Base-by-base conservation (phyloP, 2,113 vertebrate species). In the Hemibates koningsi region DNA sequence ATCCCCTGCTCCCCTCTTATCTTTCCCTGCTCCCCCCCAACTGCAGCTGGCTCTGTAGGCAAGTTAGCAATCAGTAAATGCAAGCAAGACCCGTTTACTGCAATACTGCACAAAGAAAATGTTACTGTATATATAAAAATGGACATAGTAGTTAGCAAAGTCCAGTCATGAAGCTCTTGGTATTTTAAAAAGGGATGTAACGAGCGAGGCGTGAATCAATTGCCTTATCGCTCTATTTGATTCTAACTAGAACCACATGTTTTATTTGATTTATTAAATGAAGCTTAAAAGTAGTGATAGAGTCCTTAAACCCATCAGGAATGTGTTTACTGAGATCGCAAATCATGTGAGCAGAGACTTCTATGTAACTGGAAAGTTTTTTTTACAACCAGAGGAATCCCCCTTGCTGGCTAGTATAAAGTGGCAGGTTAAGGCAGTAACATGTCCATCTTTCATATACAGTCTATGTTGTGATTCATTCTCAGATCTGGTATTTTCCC, bases 1-100 rank as follows among this genome's bases (percentile, higher is more conserved):
- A 86, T 97, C 5, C 97, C 98, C 27, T 98, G 97, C 90, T 99
- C 98, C 0, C 98, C 98, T 0, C 97, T 92, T 50, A 56, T 38
- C 92, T 3, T 91, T 0, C 16, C 92, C 53, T 92, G 89, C 87
- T 94, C 97, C 95, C 1, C 97, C 85, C 6, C 90, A 2, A 88
- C 53, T 29, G 52, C 90, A 13, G 80, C 61, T 9, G 81, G 86
- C 56, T 94, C 91, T 14, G 89, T 97, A 34, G 95, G 96, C 95
- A 96, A 73, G 76, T 97, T 96, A 1, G 89, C 95, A 0, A 4
- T 91, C 1, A 95, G 91, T 96, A 85, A 52, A 82, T 32, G 4
- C 61, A 9, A 11, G 4, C 61, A 9, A 11, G 2, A 63, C 10
- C 29, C 21, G 9, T 38, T 32, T 19, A 13, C n/a, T 5, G 4